Base-by-base conservation (phyloP, 2,113 vertebrate genomes). In the Charadrius vociferus region DNA sequence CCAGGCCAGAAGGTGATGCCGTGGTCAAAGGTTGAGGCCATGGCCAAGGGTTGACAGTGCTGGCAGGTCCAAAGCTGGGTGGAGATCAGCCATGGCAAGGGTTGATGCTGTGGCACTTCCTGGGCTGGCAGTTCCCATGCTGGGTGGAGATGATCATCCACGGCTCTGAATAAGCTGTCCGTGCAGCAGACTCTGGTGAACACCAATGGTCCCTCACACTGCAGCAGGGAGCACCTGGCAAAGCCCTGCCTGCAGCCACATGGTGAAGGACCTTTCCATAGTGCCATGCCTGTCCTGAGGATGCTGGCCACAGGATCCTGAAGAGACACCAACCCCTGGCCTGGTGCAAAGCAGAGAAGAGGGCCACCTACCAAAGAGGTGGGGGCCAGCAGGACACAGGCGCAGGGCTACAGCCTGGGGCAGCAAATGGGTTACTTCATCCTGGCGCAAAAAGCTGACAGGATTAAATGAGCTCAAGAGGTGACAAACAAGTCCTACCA, bases 401-500 rank as follows among this genome's bases (percentile, higher is more conserved):
- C 5, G 2, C 37, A 20, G 16, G 27, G 59, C 59, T 78, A 36
- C 77, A 63, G n/a, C 68, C 45, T 11, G 3, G 21, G 36, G 62
- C 72, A 88, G 71, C 49, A 88, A 43, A 77, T 14, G 9, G 12
- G 13, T 67, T 70, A 32, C 43, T 73, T 73, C 77, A 73, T 39
- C 53, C 59, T 1, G 0, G 9, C 2, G 1, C 73, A 74, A 71
- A 66, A 32, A 59, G 56, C 11, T 86, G 68, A 36, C 34, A 55
- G 19, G 45, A 63, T 86, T 88, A 74, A 88, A 91, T 2, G 1
- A 74, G 39, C 52, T 91, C 61, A 41, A 11, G 72, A 83, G 87
- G 56, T 70, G 94, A 84, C 65, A 93, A 96, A 94, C 81, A 0
- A 91, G 95, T 93, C 86, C 84, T 87, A 27, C 91, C 68, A 81